Evolutionary conservation across 2,888 invertebrate species (phyloP), one percentile per base, ranked within the genome.

Genomic region (Chrysolina americana): DNA sequence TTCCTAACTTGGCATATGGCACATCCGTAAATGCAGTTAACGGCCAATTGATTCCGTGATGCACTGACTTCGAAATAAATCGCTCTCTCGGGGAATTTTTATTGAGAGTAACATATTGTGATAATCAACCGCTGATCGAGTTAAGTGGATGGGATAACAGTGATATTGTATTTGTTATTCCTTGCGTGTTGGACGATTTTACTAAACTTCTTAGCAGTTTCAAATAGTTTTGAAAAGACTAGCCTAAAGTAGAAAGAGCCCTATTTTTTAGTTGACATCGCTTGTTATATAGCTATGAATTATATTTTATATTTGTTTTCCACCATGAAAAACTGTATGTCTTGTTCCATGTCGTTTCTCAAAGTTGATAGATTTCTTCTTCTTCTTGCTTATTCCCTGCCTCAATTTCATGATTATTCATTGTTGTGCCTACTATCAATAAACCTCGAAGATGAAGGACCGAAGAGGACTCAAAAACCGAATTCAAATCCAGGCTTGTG

Each of bases 21-120:
- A 68, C 23, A 68, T n/a, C 47, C 23, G 15, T 47, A 13, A 21
- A 41, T 36, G 48, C 44, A 50, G 15, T 70, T 19, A n/a, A 66
- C 68, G 71, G 50, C 74, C 71, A 63, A 59, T 71, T 74, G 74
- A 70, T 53, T 66, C 65, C 41, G 36, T 63, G 50, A 71, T 50
- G 48, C 48, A 59, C 21, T 44, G 62, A 65, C 66, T 50, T 70
- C 44, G 66, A 73, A 71, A 66, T 50, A 4, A 66, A 41, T 17
- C 9, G 41, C 19, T 19, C 21, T 19, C 21, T 56, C 56, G 65
- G 13, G 28, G 41, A 70, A 64, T 68, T 75, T 68, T 64, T 71
- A 50, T 68, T 10, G 63, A 44, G 63, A 68, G 47, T 65, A 56
- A 65, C 73, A 65, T 70, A 70, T 70, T 65, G 70, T 41, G 59